Evolutionary conservation across 2,113 vertebrate genomes (phyloP).

Genomic region (Amia ocellicauda): DNA sequence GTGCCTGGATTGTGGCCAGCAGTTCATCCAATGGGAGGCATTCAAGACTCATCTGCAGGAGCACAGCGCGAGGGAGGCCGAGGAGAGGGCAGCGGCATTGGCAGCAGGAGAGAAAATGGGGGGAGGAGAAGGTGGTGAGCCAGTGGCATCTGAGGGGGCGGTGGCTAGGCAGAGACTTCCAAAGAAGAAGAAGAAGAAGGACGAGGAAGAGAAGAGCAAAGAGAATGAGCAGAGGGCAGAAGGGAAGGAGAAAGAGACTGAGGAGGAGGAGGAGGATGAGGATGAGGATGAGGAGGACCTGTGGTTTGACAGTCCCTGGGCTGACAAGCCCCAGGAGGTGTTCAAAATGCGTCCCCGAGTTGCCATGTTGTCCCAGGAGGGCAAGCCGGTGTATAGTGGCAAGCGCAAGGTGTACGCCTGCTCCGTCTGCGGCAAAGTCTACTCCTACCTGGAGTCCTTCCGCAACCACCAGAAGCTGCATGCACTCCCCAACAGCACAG

Average conservation of each 20-base stretch:
- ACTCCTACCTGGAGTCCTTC: constrained; percentile 47
- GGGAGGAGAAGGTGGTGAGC: not conserved
- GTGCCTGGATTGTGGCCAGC: constrained; percentile 48
- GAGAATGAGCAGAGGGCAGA: too few relatives aligned
- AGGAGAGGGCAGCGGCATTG: not conserved
- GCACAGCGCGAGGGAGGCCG: constrained; percentile 39
- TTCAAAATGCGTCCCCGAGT: not conserved
- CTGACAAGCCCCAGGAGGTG: not conserved
- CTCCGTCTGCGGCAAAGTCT: constrained; percentile 50
- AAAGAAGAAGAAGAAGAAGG: not conserved
- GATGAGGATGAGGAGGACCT: not conserved
- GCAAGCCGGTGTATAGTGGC: not conserved
- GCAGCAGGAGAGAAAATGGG: not conserved
- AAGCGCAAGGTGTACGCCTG: constrained; percentile 31
- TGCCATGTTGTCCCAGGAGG: not conserved
- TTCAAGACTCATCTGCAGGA: constrained; percentile 41
- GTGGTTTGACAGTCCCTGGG: not conserved
- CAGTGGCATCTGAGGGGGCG: not conserved
- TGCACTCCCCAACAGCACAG: rapidly evolving
- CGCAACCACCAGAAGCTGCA: constrained; percentile 49
- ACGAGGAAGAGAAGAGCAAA: not conserved
- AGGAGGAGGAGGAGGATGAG: not conserved
- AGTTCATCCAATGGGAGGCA: constrained; percentile 26
- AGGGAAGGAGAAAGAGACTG: too few relatives aligned
- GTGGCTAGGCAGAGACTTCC: not conserved